A percentile compares a stretch with the other conserved stretches of the same genome.
Conservation (phyloP, 2,888 invertebrate species). For the Andrena marginata region DNA sequence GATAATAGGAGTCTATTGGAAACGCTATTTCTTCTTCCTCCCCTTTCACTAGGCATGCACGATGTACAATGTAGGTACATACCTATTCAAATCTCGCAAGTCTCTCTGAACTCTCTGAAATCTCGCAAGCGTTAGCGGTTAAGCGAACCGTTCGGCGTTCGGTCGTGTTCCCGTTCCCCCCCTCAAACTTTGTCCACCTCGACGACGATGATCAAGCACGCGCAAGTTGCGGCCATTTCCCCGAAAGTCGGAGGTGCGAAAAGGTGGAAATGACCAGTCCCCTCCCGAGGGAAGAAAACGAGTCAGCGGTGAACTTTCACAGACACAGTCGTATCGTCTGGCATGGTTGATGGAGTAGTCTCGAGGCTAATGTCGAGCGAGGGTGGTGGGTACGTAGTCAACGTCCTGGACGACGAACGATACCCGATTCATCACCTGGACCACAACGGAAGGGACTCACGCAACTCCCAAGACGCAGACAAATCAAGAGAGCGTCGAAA, state of each 20-base stretch:
- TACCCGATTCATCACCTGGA: constrained; percentile 76
- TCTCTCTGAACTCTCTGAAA: too few relatives aligned
- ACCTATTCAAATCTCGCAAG: too few relatives aligned
- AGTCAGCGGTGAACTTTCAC: constrained; percentile 53
- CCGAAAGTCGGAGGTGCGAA: constrained; percentile 56
- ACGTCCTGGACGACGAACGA: constrained; percentile 75
- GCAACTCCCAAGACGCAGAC: constrained; percentile 75
- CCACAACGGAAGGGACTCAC: constrained; percentile 57
- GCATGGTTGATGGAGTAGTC: constrained; percentile 79
- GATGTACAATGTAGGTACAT: too few relatives aligned
- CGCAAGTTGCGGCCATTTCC: constrained; percentile 49
- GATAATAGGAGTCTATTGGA: constrained; percentile 67
- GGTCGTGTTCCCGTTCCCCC: neutral
- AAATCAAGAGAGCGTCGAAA: constrained; percentile 68
- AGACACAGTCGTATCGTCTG: constrained; percentile 70
- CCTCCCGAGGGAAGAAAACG: constrained; percentile 62
- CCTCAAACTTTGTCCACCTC: neutral
- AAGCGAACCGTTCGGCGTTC: constrained; percentile 38
- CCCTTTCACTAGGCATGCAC: constrained; percentile 18
- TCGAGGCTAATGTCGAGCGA: constrained; percentile 78
- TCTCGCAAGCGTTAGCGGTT: neutral
- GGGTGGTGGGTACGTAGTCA: constrained; percentile 64
- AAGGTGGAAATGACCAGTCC: constrained; percentile 70
- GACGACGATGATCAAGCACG: constrained; percentile 42
- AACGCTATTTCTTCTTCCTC: neutral